A percentile compares a stretch with the other conserved stretches of the same genome.
Conservation (phyloP, 2,888 invertebrate species). For the Luperina testacea region DNA sequence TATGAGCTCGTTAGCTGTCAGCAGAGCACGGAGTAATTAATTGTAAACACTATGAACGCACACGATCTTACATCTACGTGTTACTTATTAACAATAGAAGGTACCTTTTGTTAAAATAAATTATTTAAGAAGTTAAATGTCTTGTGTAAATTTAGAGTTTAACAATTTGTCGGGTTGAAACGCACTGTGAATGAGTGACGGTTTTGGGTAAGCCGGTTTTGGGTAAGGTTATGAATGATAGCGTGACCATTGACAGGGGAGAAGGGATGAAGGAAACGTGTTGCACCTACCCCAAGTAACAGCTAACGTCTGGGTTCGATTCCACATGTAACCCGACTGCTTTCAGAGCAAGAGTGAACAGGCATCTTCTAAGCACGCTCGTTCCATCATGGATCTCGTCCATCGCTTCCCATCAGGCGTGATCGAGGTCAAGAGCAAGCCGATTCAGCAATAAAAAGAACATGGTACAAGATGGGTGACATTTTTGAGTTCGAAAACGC, state of each 20-base stretch:
- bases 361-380: background rate
- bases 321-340: background rate
- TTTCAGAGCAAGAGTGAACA: background rate
- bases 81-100: conserved; percentile 22
- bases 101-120: conserved; percentile 18
- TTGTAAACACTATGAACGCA: conserved; percentile 21
- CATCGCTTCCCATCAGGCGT: too few relatives aligned
- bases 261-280: background rate
- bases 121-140: conserved; percentile 18
- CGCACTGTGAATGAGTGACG: background rate
- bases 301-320: too few relatives aligned
- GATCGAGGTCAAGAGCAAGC: background rate
- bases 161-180: background rate
- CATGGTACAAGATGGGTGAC: too few relatives aligned
- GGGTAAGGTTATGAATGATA: too few relatives aligned
- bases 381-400: background rate
- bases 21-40: conserved; percentile 30
- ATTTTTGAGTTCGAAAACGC: background rate
- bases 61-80: conserved; percentile 1
- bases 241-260: too few relatives aligned
- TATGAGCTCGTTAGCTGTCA: conserved; percentile 7
- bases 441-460: too few relatives aligned
- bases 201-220: background rate
- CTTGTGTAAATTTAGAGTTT: background rate
- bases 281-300: background rate